Conservation (phyloP, 2,113 vertebrate species). For the Oenanthe melanoleuca region DNA sequence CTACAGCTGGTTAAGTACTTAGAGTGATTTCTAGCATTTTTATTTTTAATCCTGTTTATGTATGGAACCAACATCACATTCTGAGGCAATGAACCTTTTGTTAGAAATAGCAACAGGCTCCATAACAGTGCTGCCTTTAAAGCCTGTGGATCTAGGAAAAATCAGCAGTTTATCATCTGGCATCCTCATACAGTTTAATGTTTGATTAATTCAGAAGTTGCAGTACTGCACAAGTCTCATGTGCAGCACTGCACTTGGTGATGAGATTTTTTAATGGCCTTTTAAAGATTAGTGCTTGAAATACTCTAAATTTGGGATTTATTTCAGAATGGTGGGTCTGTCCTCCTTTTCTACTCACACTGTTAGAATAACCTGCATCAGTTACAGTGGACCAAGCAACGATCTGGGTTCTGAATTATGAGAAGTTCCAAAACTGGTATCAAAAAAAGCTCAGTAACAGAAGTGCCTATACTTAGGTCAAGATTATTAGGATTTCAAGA, state of each 20-base stretch:
- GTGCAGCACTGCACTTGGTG: not conserved
- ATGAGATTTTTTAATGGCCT: not conserved
- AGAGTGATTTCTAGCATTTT: not conserved
- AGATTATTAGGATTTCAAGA: slow-evolving; percentile 47
- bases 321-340: not conserved
- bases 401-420: not conserved
- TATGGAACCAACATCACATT: rapidly evolving
- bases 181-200: not conserved
- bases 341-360: not conserved
- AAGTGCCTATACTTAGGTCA: not conserved
- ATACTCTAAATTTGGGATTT: not conserved
- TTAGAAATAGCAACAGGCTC: not conserved
- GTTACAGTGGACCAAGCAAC: not conserved
- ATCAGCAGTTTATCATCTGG: not conserved
- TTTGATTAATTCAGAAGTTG: not conserved
- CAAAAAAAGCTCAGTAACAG: not conserved
- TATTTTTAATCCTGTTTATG: not conserved
- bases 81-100: not conserved
- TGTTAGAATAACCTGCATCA: not conserved
- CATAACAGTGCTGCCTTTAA: not conserved
- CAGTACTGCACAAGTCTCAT: not conserved
- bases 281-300: not conserved
- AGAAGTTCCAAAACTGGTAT: not conserved
- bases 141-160: not conserved
- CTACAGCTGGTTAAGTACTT: not conserved